Evolutionary conservation across 2,888 invertebrate species (phyloP), one percentile per base, ranked within the genome.

Genomic region (Cenopis cana): DNA sequence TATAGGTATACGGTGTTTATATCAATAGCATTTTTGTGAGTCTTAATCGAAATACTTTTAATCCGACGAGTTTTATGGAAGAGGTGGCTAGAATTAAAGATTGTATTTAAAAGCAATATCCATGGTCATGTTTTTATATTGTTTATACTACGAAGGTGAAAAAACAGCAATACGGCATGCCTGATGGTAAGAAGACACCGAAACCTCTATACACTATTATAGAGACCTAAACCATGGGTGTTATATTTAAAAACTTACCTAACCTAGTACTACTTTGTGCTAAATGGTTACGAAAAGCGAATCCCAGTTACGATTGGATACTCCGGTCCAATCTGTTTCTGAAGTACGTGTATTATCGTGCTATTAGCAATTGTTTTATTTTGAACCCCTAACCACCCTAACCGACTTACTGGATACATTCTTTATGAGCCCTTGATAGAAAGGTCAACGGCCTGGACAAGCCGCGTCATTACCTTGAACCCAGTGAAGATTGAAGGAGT

Each of bases 391-490:
- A 18, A 41, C 18, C 33, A 18, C 49, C 52, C 33, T 20, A 18
- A 41, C 18, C 33, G 33, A 62, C 17, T 46, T 60, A 12, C 33
- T 50, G 17, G 49, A 33, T 61, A n/a, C n/a, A 50, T 33, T 50
- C 17, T 12, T 18, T 50, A 12, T 18, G 50, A n/a, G n/a, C 12
- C 29, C 24, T 60, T 60, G n/a, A 38, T 50, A 17, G 52, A 57
- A 29, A 62, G 65, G 70, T 60, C 70, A 52, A 59, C 36, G 70
- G 17, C 65, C 65, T 60, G 41, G 54, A 33, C n/a, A 55, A 66
- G 54, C 41, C 18, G 65, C 65, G 65, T 70, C 70, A 70, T 60
- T 55, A 55, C 65, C 70, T 70, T 66, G 70, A 70, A 59, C 65
- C 59, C 49, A 57, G 69, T 38, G 50, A 52, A 68, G 68, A 54